These are phyloP conservation scores for Zele albiditarsus DNA, from an alignment of 2,888 invertebrate genomes.

Conservation along the genomic window DNA sequence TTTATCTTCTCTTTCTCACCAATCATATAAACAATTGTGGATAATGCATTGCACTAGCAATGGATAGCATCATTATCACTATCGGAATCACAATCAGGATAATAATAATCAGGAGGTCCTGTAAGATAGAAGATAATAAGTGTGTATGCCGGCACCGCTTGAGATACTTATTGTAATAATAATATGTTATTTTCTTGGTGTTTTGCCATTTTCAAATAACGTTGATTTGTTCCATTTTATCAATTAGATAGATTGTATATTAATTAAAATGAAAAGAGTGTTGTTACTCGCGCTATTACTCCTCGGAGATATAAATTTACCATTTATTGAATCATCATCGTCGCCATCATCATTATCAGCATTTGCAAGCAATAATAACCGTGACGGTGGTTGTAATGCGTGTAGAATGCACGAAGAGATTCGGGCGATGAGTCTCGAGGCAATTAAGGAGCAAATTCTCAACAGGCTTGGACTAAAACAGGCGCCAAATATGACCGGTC, in stretches of 20 bases:
- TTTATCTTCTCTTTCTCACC: too few relatives aligned
- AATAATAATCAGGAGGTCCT: background rate
- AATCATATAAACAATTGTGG: background rate
- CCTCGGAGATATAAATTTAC: background rate
- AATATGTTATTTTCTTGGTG: background rate
- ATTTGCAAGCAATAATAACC: slow-evolving; percentile 22
- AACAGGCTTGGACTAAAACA: slow-evolving; percentile 76
- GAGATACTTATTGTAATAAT: background rate
- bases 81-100: background rate
- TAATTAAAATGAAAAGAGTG: background rate
- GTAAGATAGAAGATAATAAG: background rate
- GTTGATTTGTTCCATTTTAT: background rate
- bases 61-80: background rate
- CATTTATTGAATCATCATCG: slow-evolving; percentile 60
- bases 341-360: slow-evolving; percentile 10
- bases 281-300: slow-evolving; percentile 1
- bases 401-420: slow-evolving; percentile 77
- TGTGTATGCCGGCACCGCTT: background rate
- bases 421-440: slow-evolving; percentile 75
- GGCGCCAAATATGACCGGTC: slow-evolving; percentile 78
- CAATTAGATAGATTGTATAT: slow-evolving; percentile 7
- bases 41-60: slow-evolving; percentile 11
- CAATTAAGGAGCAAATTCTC: slow-evolving; percentile 78
- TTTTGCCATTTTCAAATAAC: background rate
- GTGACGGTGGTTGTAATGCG: slow-evolving; percentile 72